Evolutionary conservation across 2,888 invertebrate species (phyloP).

Genomic region (Monochamus alternatus): DNA sequence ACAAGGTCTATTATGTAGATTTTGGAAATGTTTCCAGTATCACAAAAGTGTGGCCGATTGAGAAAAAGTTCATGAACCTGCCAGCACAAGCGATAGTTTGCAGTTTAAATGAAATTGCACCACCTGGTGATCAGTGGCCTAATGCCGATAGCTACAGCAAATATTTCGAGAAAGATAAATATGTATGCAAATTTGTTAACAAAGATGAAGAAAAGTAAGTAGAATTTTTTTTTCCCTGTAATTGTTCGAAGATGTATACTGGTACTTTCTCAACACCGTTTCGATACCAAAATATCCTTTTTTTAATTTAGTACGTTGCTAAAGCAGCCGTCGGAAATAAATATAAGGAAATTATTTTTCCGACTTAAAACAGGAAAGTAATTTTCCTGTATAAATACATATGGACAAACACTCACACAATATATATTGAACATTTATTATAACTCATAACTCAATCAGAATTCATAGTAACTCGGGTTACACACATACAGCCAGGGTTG

Average conservation of each 20-base stretch:
- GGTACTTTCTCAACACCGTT: too few species aligned
- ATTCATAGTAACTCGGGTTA: too few species aligned
- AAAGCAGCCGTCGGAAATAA: too few species aligned
- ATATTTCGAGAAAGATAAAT: slow-evolving; percentile 77
- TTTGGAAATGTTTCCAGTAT: slow-evolving; percentile 83
- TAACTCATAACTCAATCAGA: too few species aligned
- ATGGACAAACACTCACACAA: too few species aligned
- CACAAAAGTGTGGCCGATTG: slow-evolving; percentile 81
- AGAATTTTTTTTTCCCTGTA: background rate
- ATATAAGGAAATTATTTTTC: too few species aligned
- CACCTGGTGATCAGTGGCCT: slow-evolving; percentile 76
- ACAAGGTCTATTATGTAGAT: slow-evolving; percentile 80
- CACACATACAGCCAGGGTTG: too few species aligned
- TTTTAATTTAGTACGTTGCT: background rate
- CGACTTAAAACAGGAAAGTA: too few species aligned
- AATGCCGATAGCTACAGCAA: slow-evolving; percentile 73
- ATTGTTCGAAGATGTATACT: too few species aligned
- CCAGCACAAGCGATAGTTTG: slow-evolving; percentile 84
- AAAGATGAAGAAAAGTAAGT: slow-evolving; percentile 71
- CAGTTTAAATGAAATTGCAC: slow-evolving; percentile 76
- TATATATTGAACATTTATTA: too few species aligned
- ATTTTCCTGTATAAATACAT: too few species aligned
- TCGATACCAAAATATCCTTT: too few species aligned
- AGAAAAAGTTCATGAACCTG: slow-evolving; percentile 77
- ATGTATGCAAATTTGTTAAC: slow-evolving; percentile 75